Evolutionary conservation across 2,797 vertebrate species (phyloP), one percentile per base, ranked within the genome.

Genomic region (Silurus aristotelis): DNA sequence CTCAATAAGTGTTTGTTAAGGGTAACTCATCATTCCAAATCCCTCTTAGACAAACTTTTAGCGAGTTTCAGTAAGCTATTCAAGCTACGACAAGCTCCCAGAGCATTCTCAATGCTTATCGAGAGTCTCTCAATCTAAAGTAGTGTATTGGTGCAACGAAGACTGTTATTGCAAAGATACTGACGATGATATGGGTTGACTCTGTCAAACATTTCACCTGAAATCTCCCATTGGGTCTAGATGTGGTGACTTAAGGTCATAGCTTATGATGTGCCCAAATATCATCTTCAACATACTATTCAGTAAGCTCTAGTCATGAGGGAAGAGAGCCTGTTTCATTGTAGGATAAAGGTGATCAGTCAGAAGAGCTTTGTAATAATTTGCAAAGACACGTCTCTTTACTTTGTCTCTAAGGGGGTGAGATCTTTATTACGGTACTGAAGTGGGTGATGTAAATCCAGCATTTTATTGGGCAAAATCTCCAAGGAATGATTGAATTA

Each of bases 401-500:
- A 7, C 48, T 52, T 10, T 7, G 10, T 52, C 48, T 60, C 56
- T 58, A 7, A 75, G 14, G 43, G 46, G 48, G n/a, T 17, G 14
- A 22, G 63, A 8, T 46, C 20, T 15, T 61, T 46, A 63, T 25
- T 20, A 56, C 9, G 1, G 25, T 58, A 27, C 55, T 77, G 25
- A 31, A 46, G 38, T 79, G 58, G 20, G 46, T 46, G 10, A 63
- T 17, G 38, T n/a, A 63, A n/a, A 63, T 46, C 20, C 58, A 63
- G 20, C 6, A 17, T 63, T 46, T 43, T 79, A 79, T 63, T 79
- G 60, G n/a, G 12, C 8, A 22, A 77, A 60, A 77, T 48, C 77
- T 46, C 77, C 12, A 46, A 79, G 60, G 38, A 79, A 78, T 31
- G 27, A 60, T 60, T 76, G 52, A 76, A 58, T 19, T 73, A 48